Conservation (phyloP, 2,113 vertebrate genomes). For the Atractosteus spatula region DNA sequence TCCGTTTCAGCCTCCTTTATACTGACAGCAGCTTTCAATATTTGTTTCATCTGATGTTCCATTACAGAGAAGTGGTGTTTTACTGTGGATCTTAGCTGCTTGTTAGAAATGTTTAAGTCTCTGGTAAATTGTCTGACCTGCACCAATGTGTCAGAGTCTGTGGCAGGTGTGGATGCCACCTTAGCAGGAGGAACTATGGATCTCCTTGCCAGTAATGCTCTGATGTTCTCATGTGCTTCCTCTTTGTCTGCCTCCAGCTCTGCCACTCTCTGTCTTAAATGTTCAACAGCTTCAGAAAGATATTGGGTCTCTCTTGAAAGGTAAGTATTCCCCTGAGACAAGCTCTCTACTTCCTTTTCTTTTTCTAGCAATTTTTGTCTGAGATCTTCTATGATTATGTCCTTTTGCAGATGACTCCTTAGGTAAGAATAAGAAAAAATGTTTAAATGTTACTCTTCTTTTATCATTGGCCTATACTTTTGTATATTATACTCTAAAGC, state of each 20-base stretch:
- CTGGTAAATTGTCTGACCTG: slow-evolving; percentile 36
- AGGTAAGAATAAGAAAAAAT: too few species aligned
- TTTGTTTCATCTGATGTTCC: slow-evolving; percentile 38
- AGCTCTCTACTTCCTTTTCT: slow-evolving; percentile 43
- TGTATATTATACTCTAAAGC: too few species aligned
- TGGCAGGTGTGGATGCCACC: neutral
- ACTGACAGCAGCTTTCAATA: slow-evolving; percentile 20
- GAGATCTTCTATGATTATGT: slow-evolving; percentile 47
- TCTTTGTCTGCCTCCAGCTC: slow-evolving; percentile 51
- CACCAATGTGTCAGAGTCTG: slow-evolving; percentile 29
- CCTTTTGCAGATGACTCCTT: slow-evolving; percentile 50
- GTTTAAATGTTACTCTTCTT: too few species aligned
- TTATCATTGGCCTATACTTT: too few species aligned
- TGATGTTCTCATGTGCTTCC: slow-evolving; percentile 42
- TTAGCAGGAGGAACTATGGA: neutral
- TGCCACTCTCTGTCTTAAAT: slow-evolving; percentile 41
- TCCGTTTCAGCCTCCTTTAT: slow-evolving; percentile 29
- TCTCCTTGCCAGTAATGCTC: slow-evolving; percentile 29
- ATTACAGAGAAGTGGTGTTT: slow-evolving; percentile 38
- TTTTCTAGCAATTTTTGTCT: slow-evolving; percentile 41
- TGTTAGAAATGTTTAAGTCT: slow-evolving; percentile 48
- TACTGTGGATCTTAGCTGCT: slow-evolving; percentile 42
- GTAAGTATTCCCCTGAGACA: slow-evolving; percentile 48
- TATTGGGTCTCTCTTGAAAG: slow-evolving; percentile 38
- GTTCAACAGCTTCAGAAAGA: slow-evolving; percentile 40